phyloP scores from a whole-genome alignment of 2,113 vertebrate genomes.

The Actenoides hombroni region DNA sequence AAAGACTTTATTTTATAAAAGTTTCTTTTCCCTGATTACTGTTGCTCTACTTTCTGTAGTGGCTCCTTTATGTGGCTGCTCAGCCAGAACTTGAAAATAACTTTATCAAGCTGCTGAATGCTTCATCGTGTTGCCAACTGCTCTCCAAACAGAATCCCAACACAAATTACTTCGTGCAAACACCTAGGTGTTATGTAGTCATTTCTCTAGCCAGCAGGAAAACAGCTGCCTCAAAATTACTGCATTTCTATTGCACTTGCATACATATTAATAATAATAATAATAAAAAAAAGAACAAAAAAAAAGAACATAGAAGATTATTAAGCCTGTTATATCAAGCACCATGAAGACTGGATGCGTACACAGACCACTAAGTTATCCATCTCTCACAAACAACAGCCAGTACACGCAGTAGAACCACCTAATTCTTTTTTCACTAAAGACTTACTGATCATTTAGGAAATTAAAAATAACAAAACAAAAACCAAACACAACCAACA shows the following conservation, averaged over 20 bases:
- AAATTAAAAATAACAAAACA: neutral
- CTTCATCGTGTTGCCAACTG: neutral
- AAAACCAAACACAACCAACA: neutral
- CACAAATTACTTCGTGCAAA: neutral
- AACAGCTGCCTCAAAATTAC: neutral
- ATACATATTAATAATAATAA: neutral
- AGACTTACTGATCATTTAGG: neutral
- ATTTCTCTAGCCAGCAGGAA: neutral
- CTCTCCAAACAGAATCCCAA: neutral
- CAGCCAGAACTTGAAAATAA: neutral
- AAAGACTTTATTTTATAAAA: neutral
- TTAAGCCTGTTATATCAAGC: neutral
- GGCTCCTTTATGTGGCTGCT: neutral
- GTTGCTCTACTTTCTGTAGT: neutral
- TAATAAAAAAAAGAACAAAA: neutral
- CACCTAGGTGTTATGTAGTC: neutral
- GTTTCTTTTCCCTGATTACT: neutral
- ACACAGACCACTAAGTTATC: neutral
- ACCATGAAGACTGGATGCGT: neutral
- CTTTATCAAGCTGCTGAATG: neutral
- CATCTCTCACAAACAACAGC: neutral
- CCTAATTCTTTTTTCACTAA: neutral
- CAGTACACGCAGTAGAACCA: neutral
- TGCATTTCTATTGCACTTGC: neutral
- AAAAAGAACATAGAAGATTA: neutral